Conservation (phyloP, 37 sponge, comb jelly and placozoan genomes). For the Hormiphora californensis region DNA sequence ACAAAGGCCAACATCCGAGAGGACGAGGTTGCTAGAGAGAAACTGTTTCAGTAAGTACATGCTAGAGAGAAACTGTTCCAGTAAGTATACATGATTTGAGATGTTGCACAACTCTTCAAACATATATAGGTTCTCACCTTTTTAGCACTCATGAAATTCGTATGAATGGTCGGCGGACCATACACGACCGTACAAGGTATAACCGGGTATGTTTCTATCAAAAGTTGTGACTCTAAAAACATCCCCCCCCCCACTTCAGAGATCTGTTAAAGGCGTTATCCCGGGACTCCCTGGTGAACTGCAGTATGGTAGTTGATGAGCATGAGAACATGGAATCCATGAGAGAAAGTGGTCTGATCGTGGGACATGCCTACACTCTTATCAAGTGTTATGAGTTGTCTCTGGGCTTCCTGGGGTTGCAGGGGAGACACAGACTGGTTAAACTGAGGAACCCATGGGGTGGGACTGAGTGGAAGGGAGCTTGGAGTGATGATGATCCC, state of each 20-base stretch:
- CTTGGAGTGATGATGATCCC: conserved; percentile 41
- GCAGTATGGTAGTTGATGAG: neutral
- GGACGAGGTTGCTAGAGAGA: neutral
- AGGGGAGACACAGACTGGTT: conserved; percentile 4
- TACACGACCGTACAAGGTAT: too few relatives aligned
- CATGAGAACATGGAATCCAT: neutral
- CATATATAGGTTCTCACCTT: too few relatives aligned
- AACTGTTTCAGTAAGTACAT: too few relatives aligned
- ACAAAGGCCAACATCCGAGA: neutral
- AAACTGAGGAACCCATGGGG: conserved; percentile 49
- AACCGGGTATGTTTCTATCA: too few relatives aligned
- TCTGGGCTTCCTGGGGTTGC: neutral
- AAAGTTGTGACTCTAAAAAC: too few relatives aligned
- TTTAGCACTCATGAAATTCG: too few relatives aligned
- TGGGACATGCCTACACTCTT: conserved; percentile 22
- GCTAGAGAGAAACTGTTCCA: neutral
- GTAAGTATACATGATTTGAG: too few relatives aligned
- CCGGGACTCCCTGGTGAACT: conserved; percentile 14
- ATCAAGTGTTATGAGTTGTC: conserved; percentile 9
- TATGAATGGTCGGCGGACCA: too few relatives aligned
- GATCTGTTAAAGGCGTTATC: neutral
- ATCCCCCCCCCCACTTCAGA: too few relatives aligned
- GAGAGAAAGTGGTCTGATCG: conserved; percentile 25
- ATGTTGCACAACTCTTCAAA: too few relatives aligned
- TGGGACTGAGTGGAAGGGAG: conserved; percentile 36